Evolutionary conservation across 2,888 invertebrate genomes (phyloP).

Genomic region (Cremastinae sp.): DNA sequence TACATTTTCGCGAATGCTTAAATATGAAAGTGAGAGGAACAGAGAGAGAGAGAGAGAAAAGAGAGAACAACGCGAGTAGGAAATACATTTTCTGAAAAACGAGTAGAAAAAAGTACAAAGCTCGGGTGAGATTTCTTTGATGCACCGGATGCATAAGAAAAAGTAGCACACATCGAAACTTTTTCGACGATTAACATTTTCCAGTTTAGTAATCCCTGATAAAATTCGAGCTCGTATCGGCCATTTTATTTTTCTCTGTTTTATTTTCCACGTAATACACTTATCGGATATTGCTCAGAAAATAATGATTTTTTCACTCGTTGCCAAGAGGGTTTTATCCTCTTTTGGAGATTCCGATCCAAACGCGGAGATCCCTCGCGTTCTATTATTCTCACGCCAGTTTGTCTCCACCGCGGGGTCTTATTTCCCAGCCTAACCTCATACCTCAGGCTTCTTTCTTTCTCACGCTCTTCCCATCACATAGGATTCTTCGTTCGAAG

Average conservation of each 20-base stretch:
- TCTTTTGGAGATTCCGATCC: conserved; percentile 33
- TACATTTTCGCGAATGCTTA: conserved; percentile 40
- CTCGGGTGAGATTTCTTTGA: too few relatives aligned
- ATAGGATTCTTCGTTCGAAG: not conserved
- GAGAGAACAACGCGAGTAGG: too few relatives aligned
- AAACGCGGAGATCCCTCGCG: conserved; percentile 7
- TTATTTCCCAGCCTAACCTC: conserved; percentile 4
- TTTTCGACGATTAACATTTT: too few relatives aligned
- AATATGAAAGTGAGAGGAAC: conserved; percentile 24
- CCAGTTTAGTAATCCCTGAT: too few relatives aligned
- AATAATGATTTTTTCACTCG: conserved; percentile 9
- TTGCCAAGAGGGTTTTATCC: conserved; percentile 16
- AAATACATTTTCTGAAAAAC: too few relatives aligned
- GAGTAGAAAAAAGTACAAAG: conserved; percentile 27
- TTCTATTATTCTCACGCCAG: conserved; percentile 52
- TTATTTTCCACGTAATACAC: conserved; percentile 7
- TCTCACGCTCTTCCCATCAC: not conserved
- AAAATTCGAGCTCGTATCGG: too few relatives aligned
- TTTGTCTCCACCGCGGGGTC: conserved; percentile 47
- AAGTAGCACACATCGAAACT: too few relatives aligned
- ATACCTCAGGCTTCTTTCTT: conserved; percentile 16
- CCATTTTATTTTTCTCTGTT: not conserved
- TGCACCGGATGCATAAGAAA: too few relatives aligned
- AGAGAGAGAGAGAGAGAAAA: not conserved
- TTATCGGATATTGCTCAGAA: conserved; percentile 1